A percentile compares a stretch with the other conserved stretches of the same genome.
phyloP scores from a whole-genome alignment of 2,888 invertebrate species.

The Scelioninae gen. 1 region DNA sequence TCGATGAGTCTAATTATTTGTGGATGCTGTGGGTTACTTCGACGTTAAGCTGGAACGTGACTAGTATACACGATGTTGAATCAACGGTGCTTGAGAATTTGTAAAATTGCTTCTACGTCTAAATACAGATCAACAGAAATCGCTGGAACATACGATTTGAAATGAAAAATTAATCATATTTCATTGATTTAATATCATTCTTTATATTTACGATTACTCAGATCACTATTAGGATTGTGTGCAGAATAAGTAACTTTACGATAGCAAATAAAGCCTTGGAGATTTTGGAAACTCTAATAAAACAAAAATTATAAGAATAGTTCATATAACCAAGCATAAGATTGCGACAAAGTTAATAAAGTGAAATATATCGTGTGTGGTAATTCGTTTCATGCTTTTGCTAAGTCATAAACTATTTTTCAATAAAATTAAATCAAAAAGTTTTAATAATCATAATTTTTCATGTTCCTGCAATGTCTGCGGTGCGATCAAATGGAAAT shows the following conservation, averaged over 20 bases:
- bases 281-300: too few species aligned
- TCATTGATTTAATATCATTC: constrained; percentile 6
- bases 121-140: constrained; percentile 64
- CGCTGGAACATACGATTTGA: constrained; percentile 1
- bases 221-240: too few species aligned
- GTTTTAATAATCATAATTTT: constrained; percentile 9
- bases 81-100: constrained; percentile 72
- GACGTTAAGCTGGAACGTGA: constrained; percentile 74
- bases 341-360: too few species aligned
- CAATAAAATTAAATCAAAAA: too few species aligned
- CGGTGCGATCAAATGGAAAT: constrained; percentile 18
- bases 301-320: too few species aligned
- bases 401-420: too few species aligned
- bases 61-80: constrained; percentile 70
- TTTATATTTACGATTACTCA: too few species aligned
- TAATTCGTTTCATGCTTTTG: too few species aligned
- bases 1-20: constrained; percentile 75
- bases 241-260: too few species aligned
- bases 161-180: constrained; percentile 22
- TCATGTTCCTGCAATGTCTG: constrained; percentile 18
- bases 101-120: constrained; percentile 71
- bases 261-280: too few species aligned
- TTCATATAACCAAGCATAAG: too few species aligned
- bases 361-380: too few species aligned
- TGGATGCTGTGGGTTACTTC: constrained; percentile 71